phyloP scores from a whole-genome alignment of 2,797 vertebrate species.

The Neopelma chrysocephalum region DNA sequence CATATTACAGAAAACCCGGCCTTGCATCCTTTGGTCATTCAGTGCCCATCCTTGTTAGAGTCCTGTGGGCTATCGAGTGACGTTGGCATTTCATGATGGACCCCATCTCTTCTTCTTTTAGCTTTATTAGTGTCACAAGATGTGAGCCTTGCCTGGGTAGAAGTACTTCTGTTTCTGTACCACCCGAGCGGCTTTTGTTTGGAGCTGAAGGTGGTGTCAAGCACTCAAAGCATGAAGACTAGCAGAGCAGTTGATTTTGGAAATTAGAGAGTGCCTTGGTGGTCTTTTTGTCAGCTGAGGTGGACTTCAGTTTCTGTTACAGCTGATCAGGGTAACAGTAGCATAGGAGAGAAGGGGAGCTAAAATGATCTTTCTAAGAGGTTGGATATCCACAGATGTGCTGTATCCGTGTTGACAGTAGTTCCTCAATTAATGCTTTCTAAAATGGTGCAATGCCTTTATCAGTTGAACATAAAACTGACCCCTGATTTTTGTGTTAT shows the following conservation, averaged over 20 bases:
- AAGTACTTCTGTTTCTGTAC: neutral
- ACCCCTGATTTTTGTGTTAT: neutral
- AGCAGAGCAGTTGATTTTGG: neutral
- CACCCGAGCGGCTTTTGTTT: neutral
- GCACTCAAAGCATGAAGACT: neutral
- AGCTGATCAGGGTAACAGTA: neutral
- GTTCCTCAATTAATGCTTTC: neutral
- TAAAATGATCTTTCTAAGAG: neutral
- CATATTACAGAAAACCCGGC: neutral
- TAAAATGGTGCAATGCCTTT: neutral
- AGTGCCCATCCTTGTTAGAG: neutral
- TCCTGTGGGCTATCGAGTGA: neutral
- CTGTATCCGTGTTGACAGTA: neutral
- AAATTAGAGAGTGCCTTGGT: neutral
- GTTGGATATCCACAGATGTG: neutral
- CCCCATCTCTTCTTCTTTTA: neutral
- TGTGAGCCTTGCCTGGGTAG: neutral
- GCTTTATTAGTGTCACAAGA: neutral
- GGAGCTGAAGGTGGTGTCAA: neutral
- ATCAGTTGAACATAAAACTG: neutral
- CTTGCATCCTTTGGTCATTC: neutral
- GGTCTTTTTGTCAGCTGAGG: neutral
- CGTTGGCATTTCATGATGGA: neutral
- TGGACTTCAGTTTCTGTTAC: neutral
- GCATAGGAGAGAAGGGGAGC: neutral